Evolutionary conservation across 1,140 invertebrate genomes (phyloP), one percentile per base, ranked within the genome.

Genomic region (Scaptomyza montana): DNA sequence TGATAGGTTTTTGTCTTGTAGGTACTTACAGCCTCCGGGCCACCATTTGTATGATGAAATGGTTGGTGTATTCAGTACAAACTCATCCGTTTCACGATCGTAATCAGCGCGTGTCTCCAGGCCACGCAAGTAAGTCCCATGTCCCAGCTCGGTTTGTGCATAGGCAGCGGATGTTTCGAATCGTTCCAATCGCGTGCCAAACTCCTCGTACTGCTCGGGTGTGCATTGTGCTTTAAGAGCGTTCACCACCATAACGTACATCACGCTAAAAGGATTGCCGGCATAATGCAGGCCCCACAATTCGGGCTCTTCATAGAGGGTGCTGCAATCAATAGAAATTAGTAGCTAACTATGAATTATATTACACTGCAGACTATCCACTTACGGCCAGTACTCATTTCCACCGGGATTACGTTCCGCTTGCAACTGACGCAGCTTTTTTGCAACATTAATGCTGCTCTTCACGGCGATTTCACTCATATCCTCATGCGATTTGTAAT

Each of bases 1-100:
- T 12, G 39, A 0, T 8, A 8, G 0, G 2, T 4, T 13, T 2
- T 5, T 3, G 8, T 12, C 4, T 21, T 3, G 0, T 0, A n/a
- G 13, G 9, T 8, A 95, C 96, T 95, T 93, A 98, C 97, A 94
- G 92, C 96, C 96, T 65, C 97, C 97, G 28, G 97, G 97, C 97
- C 97, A 98, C 96, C 97, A 99, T 93, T 99, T 99, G 82, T 97
- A 97, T 0, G 97, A 95, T 0, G 97, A 97, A 10, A 98, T 92
- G 45, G 95, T 97, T 1, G 98, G 98, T 60, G 96, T 96, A 90
- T 99, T 94, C 2, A 99, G 92, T 43, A 98, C 92, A 91, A 99
- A 99, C 93, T 98, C 97, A 91, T 98, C 93, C 0, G 95, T 97
- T 19, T 93, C 91, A 0, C 95, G 93, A 92, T 99, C 98, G 90